Conservation (phyloP, 2,888 invertebrate genomes). For the Rhorus exstirpatorius region DNA sequence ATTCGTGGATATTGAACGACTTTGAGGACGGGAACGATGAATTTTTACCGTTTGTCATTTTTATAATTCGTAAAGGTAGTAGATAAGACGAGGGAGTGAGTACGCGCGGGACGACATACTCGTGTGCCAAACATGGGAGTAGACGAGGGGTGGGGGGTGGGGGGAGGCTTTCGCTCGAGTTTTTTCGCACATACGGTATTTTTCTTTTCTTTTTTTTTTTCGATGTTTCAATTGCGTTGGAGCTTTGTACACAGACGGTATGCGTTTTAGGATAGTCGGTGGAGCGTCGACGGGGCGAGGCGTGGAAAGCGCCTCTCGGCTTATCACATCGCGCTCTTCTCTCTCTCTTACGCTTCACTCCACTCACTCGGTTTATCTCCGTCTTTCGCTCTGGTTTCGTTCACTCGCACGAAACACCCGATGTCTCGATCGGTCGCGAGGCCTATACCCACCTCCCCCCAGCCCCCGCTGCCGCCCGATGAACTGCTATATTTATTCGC, state of each 20-base stretch:
- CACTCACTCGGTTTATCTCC: conserved; percentile 45
- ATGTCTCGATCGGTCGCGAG: conserved; percentile 51
- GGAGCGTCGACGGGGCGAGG: conserved; percentile 71
- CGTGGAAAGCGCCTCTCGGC: conserved; percentile 71
- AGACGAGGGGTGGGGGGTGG: not conserved
- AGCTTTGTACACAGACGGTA: conserved; percentile 31
- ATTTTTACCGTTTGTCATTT: conserved; percentile 51
- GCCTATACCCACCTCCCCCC: not conserved
- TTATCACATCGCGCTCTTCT: conserved; percentile 65
- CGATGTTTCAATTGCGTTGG: conserved; percentile 4
- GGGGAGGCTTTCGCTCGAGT: not conserved
- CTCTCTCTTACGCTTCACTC: conserved; percentile 45
- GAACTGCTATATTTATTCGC: conserved; percentile 39
- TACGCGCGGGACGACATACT: conserved; percentile 53
- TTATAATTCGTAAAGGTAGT: conserved; percentile 28
- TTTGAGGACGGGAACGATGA: not conserved
- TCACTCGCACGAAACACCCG: conserved; percentile 50
- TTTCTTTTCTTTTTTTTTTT: too few species aligned
- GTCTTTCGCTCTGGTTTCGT: conserved; percentile 51
- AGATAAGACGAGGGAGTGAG: not conserved
- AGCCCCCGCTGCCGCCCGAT: conserved; percentile 16
- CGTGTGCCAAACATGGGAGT: conserved; percentile 9
- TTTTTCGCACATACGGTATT: not conserved
- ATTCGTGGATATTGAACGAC: not conserved
- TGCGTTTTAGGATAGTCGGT: conserved; percentile 22